Percentiles rank a stretch among this genome's conserved stretches.
phyloP scores from a whole-genome alignment of 2,797 vertebrate species.

The Alfaro cultratus region DNA sequence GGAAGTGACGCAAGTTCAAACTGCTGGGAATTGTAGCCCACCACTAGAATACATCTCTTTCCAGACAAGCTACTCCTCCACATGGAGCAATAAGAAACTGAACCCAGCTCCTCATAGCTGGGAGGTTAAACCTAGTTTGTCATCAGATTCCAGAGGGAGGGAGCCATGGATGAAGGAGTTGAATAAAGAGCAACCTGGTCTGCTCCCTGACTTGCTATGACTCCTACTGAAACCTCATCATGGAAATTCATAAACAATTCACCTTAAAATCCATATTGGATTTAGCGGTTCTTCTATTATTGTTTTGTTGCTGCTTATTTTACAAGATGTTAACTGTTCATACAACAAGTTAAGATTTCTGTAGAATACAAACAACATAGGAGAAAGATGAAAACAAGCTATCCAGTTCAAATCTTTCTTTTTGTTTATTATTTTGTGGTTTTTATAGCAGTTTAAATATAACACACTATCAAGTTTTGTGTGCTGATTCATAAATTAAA shows the following conservation, averaged over 20 bases:
- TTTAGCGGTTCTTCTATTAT: not conserved
- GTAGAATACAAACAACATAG: not conserved
- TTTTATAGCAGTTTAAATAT: not conserved
- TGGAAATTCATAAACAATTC: constrained; percentile 53
- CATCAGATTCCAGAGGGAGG: constrained; percentile 76
- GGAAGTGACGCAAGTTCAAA: constrained; percentile 23
- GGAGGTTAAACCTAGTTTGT: constrained; percentile 77
- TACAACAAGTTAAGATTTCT: not conserved
- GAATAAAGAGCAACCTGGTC: constrained; percentile 58
- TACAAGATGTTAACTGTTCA: not conserved
- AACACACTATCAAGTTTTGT: not conserved
- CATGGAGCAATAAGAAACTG: constrained; percentile 60
- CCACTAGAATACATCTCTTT: constrained; percentile 56
- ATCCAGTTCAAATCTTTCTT: not conserved
- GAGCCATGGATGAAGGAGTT: constrained; percentile 61
- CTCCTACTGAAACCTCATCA: constrained; percentile 63
- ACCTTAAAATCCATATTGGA: constrained; percentile 38
- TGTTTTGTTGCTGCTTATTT: not conserved
- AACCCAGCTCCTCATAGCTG: constrained; percentile 63
- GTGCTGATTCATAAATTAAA: not conserved
- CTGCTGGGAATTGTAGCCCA: constrained; percentile 53
- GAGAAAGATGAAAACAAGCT: not conserved
- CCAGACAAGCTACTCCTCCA: constrained; percentile 63
- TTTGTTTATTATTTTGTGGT: not conserved
- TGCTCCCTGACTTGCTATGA: constrained; percentile 46